phyloP scores from a whole-genome alignment of 1,140 invertebrate genomes.

The Zaprionus taronus region DNA sequence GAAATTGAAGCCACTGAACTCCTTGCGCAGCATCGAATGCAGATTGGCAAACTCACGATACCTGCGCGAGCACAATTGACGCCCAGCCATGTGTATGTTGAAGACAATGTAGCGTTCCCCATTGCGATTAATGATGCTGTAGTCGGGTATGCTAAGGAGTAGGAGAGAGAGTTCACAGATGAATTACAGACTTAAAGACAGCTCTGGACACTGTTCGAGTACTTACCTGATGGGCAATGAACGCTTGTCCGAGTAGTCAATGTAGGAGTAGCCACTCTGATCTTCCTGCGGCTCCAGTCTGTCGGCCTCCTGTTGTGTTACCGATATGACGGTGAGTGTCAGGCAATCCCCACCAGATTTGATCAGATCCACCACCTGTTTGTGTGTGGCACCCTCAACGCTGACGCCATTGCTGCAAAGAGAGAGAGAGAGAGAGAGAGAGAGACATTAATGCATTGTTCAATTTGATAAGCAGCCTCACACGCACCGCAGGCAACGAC shows the following conservation, averaged over 20 bases:
- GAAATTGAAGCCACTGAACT: conserved; percentile 98
- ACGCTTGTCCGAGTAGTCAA: conserved; percentile 99
- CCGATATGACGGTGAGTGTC: conserved; percentile 97
- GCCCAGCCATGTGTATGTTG: conserved; percentile 99
- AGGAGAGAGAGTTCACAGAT: not conserved
- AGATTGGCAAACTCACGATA: conserved; percentile 98
- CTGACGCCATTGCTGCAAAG: conserved; percentile 95
- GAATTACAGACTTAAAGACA: no score
- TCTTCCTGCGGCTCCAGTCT: conserved; percentile 95
- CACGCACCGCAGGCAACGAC: conserved; percentile 59
- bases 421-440: conserved; percentile 2
- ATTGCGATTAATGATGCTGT: conserved; percentile 90
- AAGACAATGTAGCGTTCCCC: conserved; percentile 98
- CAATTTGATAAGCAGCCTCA: not conserved
- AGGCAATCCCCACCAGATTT: conserved; percentile 99
- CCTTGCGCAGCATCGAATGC: conserved; percentile 95
- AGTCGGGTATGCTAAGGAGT: conserved; percentile 95
- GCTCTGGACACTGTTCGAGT: not conserved
- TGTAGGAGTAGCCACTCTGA: conserved; percentile 93
- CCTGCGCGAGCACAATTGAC: conserved; percentile 97
- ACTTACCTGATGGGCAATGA: conserved; percentile 93
- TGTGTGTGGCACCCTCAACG: conserved; percentile 99
- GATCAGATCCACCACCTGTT: conserved; percentile 99
- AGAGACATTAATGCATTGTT: not conserved
- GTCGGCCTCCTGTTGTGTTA: conserved; percentile 94